Base-by-base conservation (phyloP, 2,113 vertebrate genomes). In the Numida meleagris region DNA sequence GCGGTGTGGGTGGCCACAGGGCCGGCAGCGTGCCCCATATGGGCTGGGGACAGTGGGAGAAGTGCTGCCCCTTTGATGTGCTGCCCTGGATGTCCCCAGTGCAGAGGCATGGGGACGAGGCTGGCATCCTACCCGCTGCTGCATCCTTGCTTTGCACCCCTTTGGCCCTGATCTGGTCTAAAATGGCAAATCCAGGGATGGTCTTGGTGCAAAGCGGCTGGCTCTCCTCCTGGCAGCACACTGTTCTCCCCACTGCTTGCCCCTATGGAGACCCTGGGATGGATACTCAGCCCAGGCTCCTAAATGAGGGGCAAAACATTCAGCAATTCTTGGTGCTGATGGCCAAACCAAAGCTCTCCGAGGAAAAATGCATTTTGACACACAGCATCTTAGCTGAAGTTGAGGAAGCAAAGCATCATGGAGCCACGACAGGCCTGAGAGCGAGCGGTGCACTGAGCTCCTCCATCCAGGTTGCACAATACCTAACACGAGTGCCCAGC, bases 191-290 rank as follows among this genome's bases (percentile, higher is more conserved):
- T 70, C 24, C 14, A 24, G 55, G 25, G 58, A 25, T 36, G 36
- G 73, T 55, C 36, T 21, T 20, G 4, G 0, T 68, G 45, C 40
- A 58, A 77, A 86, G 63, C 45, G 3, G 3, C 20, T 1, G 0
- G 14, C 50, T 66, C 34, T 58, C 24, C 40, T 93, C 62, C n/a
- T 43, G 25, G 20, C 53, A 89, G 24, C 93, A 76, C 1, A 0
- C 17, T 80, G 10, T 6, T 21, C 17, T 25, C 40, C 1, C 10
- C 0, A n/a, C 43, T 4, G 67, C 8, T 36, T n/a, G 31, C 40
- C 61, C 19, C 53, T 0, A 0, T 3, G 4, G 67, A 71, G 33
- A 24, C 66, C 0, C 0, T 9, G 5, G 36, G 36, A 23, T 1
- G 8, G 33, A 46, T 80, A 73, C 48, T 77, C 76, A 38, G 14